Evolutionary conservation across 1,140 invertebrate genomes (phyloP), one percentile per base, ranked within the genome.

Genomic region (Drosophila littoralis): DNA sequence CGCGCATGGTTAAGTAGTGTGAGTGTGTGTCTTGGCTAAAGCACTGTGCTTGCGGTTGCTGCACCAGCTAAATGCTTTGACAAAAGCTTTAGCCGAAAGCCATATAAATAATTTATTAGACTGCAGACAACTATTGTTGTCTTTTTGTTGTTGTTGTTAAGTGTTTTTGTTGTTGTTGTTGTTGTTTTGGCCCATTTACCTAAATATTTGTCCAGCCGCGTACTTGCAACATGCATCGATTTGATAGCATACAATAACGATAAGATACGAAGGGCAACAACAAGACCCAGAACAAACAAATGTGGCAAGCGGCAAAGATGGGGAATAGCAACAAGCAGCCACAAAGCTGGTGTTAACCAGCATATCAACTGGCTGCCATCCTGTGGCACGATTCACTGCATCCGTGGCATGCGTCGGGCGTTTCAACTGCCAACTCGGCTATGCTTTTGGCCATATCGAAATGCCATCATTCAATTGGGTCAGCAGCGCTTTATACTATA

Each of bases 381-480:
- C 46, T 78, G 46, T 48, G 17, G 46, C 45, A 52, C 70, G 55
- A 69, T 42, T 69, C 76, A 79, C 63, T 79, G 77, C 70, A 79
- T 71, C 63, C 57, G 55, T 81, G 78, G 74, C 74, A 82, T 79
- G 71, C 75, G 80, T 79, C 75, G 64, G 59, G 72, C 75, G 67
- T 75, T 83, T 82, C 75, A 83, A 76, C 83, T 75, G 71, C 79
- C 80, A 82, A 81, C 22, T 28, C 22, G 22, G 22, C 22, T 5
- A 59, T 38, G 10, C 50, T 9, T 32, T 45, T 22, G 61, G 15
- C 55, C 40, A 9, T 13, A 0, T 22, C 22, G 4, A 3, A 22
- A 22, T 46, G 36, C n/a, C 35, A 22, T 48, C 22, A 28, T 48
- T 46, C 64, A 59, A 68, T 9, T 59, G 36, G 55, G 36, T 68